Evolutionary conservation across 1,140 invertebrate genomes (phyloP), one percentile per base, ranked within the genome.

Genomic region (Nylanderia fulva): DNA sequence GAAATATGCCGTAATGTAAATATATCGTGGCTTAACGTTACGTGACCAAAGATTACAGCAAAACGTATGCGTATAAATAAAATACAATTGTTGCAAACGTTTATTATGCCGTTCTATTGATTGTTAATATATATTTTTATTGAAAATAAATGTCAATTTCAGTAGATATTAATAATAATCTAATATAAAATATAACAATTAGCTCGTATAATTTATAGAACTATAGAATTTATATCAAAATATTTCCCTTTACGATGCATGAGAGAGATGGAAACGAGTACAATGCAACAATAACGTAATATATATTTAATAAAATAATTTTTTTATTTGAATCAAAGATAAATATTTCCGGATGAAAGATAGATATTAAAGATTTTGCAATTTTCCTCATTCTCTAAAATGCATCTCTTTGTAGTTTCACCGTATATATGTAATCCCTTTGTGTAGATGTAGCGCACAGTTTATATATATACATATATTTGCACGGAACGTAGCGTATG

Each of bases 11-110:
- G 18, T 8, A 21, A 24, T 80, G 13, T 69, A 80, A 80, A 69
- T 80, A 69, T 64, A 69, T 64, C 27, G n/a, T n/a, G 21, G 15
- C 6, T 56, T 69, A 56, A 80, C n/a, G 33, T 15, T 56, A 39
- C 7, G 24, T 15, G 45, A 4, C n/a, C 24, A 33, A 71, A 52
- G n/a, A n/a, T 18, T 48, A 18, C 42, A 69, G 8, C n/a, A 11
- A 36, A n/a, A 15, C 27, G 27, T 18, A 18, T n/a, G 9, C 29
- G 45, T 71, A 71, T 71, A 71, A 29, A 2, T 29, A 27, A 54
- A 71, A 71, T 0, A 36, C 21, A 42, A 80, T 80, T 54, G 66
- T n/a, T 54, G 66, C 42, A 33, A n/a, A 39, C 45, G 15, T 79
- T 79, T 52, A 36, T 68, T n/a, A 54, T 36, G 15, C 21, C 42